Evolutionary conservation across 2,888 invertebrate genomes (phyloP).

Genomic region (Ypsolopha sequella): DNA sequence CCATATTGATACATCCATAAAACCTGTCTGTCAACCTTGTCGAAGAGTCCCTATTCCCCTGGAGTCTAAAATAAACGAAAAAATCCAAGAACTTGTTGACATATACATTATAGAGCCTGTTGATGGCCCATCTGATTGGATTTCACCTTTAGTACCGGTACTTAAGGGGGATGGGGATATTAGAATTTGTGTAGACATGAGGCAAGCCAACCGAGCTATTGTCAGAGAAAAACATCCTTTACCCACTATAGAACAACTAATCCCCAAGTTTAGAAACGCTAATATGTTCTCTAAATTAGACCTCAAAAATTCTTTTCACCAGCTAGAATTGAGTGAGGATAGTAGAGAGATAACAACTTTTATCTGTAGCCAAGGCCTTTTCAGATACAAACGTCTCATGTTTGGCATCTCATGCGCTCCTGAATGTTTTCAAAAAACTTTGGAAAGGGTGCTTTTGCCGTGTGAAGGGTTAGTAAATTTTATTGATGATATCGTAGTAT

Average conservation of each 20-base stretch:
- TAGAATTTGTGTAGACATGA: slow-evolving; percentile 13
- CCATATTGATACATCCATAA: slow-evolving; percentile 10
- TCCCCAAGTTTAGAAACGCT: slow-evolving; percentile 17
- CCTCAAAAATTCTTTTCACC: slow-evolving; percentile 18
- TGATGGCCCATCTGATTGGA: slow-evolving; percentile 8
- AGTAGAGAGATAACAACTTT: slow-evolving; percentile 18
- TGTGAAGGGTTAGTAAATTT: slow-evolving; percentile 17
- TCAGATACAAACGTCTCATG: slow-evolving; percentile 3
- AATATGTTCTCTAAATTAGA: slow-evolving; percentile 15
- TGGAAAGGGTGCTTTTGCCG: slow-evolving; percentile 13
- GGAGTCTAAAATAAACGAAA: slow-evolving; percentile 4
- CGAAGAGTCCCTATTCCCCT: slow-evolving; percentile 6
- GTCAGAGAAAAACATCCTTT: slow-evolving; percentile 16
- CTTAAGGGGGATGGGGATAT: slow-evolving; percentile 10
- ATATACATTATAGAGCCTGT: slow-evolving; percentile 9
- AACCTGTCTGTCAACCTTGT: slow-evolving; percentile 11
- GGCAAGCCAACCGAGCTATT: slow-evolving; percentile 13
- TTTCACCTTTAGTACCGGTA: slow-evolving; percentile 12
- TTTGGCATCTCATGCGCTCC: slow-evolving; percentile 5
- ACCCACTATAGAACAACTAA: slow-evolving; percentile 15
- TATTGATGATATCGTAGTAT: slow-evolving; percentile 19
- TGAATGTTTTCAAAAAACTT: slow-evolving; percentile 3
- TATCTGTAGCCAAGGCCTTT: slow-evolving; percentile 13
- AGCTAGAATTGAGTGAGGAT: slow-evolving; percentile 13
- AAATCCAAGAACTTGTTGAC: slow-evolving; percentile 9